phyloP scores from a whole-genome alignment of 92 coral and sea anemone species.

The Siderastrea radians region DNA sequence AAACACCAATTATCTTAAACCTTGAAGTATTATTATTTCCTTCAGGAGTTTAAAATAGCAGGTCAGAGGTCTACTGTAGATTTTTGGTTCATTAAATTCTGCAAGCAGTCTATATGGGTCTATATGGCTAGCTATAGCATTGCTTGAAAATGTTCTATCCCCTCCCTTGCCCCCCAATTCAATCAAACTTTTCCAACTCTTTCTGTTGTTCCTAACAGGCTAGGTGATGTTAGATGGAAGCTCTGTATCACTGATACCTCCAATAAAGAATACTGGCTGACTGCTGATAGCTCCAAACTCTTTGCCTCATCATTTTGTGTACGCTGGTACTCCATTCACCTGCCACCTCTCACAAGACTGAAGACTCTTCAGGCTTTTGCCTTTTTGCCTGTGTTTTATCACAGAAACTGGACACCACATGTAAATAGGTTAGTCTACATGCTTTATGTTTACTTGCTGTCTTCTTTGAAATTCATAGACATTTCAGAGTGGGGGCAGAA shows the following conservation, averaged over 20 bases:
- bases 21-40: too few relatives aligned
- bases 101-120: too few relatives aligned
- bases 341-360: conserved; percentile 85
- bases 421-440: conserved; percentile 68
- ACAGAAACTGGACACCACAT: conserved; percentile 94
- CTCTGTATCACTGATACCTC: conserved; percentile 87
- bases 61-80: too few relatives aligned
- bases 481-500: neutral
- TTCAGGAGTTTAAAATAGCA: too few relatives aligned
- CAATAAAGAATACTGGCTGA: conserved; percentile 76
- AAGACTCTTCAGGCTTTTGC: conserved; percentile 78
- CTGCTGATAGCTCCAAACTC: conserved; percentile 70
- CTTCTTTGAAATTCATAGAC: too few relatives aligned
- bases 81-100: too few relatives aligned
- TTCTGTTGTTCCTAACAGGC: conserved; percentile 42
- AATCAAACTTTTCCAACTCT: too few relatives aligned
- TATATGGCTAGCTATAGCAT: neutral
- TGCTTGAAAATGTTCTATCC: neutral
- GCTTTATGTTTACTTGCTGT: neutral
- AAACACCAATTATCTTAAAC: too few relatives aligned
- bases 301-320: conserved; percentile 84
- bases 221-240: conserved; percentile 83
- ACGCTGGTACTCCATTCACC: conserved; percentile 86
- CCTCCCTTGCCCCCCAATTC: too few relatives aligned
- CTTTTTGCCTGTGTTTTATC: conserved; percentile 86